phyloP scores from a whole-genome alignment of 35 echinoderm and acorn worm species.

The Strongylocentrotus purpuratus region DNA sequence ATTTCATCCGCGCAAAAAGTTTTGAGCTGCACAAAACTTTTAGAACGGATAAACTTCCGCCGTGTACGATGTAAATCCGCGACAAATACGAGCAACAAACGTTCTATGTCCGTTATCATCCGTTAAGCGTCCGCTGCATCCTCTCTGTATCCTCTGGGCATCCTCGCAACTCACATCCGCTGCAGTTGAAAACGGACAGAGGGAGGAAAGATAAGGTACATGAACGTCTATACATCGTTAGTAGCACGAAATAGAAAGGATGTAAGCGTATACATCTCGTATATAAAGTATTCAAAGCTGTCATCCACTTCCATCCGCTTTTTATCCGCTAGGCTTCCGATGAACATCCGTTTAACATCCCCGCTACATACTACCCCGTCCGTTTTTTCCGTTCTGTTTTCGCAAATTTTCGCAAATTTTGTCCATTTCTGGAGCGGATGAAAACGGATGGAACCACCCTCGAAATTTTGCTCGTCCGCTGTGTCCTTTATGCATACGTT shows the following conservation, averaged over 20 bases:
- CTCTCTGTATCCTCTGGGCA: no score
- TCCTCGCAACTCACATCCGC: no score
- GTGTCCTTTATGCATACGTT: constrained; percentile 36
- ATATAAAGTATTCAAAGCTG: no score
- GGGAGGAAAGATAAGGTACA: no score
- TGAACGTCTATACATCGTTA: no score
- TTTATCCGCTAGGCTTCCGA: no score
- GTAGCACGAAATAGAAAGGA: no score
- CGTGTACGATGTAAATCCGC: neutral
- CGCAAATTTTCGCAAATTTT: constrained; percentile 36
- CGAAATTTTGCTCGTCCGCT: constrained; percentile 47
- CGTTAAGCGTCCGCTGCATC: constrained; percentile 39
- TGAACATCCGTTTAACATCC: no score
- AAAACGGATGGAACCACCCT: neutral
- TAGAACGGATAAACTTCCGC: constrained; percentile 25
- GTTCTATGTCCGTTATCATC: constrained; percentile 30
- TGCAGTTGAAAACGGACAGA: no score
- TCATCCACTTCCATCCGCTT: no score
- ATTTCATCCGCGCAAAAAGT: constrained; percentile 44
- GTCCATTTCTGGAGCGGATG: constrained; percentile 28
- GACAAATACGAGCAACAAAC: constrained; percentile 38
- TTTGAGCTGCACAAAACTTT: constrained; percentile 36
- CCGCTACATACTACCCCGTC: no score
- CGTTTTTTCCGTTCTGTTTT: constrained; percentile 42
- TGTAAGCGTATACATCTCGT: no score